A percentile compares a stretch with the other conserved stretches of the same genome.
Evolutionary conservation across 2,888 invertebrate species (phyloP).

Genomic region (Prostheceraeus crozeri): DNA sequence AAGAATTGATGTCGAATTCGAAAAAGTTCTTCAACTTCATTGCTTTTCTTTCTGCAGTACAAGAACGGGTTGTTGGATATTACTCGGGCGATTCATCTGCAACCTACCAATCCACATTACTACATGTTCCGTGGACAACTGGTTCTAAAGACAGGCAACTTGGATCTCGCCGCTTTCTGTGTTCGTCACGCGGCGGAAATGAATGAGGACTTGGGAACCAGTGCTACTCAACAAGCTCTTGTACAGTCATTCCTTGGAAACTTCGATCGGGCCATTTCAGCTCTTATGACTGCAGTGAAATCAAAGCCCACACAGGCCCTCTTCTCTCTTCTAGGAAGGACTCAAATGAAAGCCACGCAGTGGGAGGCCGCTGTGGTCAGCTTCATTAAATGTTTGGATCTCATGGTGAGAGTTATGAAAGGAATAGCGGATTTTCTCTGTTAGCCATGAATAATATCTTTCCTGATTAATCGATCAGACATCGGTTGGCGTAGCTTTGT

Average conservation of each 20-base stretch:
- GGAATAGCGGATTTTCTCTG: too few species aligned
- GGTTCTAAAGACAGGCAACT: slow-evolving; percentile 51
- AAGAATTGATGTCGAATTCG: too few species aligned
- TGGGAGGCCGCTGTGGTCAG: slow-evolving; percentile 51
- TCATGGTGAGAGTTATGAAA: slow-evolving; percentile 52
- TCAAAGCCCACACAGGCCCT: slow-evolving; percentile 47
- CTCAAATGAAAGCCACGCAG: slow-evolving; percentile 54
- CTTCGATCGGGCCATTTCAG: slow-evolving; percentile 54
- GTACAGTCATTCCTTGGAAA: slow-evolving; percentile 57
- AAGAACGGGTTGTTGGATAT: slow-evolving; percentile 53
- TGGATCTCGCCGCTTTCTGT: slow-evolving; percentile 56
- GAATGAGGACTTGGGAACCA: slow-evolving; percentile 47
- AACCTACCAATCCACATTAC: slow-evolving; percentile 52
- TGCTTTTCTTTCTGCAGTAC: slow-evolving; percentile 45
- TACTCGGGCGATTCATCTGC: slow-evolving; percentile 53
- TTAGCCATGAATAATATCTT: too few species aligned
- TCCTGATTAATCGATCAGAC: too few species aligned
- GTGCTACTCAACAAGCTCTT: slow-evolving; percentile 53
- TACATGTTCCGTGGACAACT: slow-evolving; percentile 55
- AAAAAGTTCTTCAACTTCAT: too few species aligned
- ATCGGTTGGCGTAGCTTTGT: too few species aligned
- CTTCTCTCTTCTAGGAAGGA: slow-evolving; percentile 53
- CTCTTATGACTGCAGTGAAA: slow-evolving; percentile 47
- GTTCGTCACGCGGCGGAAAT: slow-evolving; percentile 49
- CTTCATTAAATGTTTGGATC: slow-evolving; percentile 50